Evolutionary conservation across 1,140 invertebrate genomes (phyloP).

Genomic region (Octopus sinensis): DNA sequence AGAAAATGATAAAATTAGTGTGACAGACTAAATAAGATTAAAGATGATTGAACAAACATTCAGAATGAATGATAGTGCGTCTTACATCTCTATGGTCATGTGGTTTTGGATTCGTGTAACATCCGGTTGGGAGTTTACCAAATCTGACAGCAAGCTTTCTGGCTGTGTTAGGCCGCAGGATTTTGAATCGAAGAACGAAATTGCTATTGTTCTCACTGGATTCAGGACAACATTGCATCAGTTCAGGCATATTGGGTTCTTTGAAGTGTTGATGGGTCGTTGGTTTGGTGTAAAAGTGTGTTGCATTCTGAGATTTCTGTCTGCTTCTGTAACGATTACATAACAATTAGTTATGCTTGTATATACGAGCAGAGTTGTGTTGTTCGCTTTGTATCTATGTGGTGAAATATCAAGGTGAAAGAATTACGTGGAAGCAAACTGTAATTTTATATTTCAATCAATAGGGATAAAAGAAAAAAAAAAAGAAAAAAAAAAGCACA

Average conservation of each 20-base stretch:
- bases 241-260: not conserved
- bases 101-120: not conserved
- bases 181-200: not conserved
- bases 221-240: too few relatives aligned
- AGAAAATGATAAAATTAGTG: too few relatives aligned
- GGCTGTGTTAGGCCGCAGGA: not conserved
- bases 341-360: not conserved
- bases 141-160: not conserved
- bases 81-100: not conserved
- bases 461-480: too few relatives aligned
- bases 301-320: not conserved
- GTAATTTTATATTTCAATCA: too few relatives aligned
- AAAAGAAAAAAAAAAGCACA: too few relatives aligned
- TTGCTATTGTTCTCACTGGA: not conserved
- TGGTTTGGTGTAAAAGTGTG: too few relatives aligned
- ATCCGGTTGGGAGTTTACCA: not conserved
- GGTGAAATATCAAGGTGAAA: too few relatives aligned
- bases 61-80: too few relatives aligned
- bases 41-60: too few relatives aligned
- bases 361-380: not conserved
- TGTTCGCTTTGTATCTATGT: too few relatives aligned
- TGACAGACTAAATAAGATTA: too few relatives aligned
- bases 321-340: not conserved
- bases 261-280: not conserved
- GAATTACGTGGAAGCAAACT: too few relatives aligned